A percentile compares a stretch with the other conserved stretches of the same genome.
phyloP scores from a whole-genome alignment of 1,140 invertebrate species.

The Andrena cerasifolii region DNA sequence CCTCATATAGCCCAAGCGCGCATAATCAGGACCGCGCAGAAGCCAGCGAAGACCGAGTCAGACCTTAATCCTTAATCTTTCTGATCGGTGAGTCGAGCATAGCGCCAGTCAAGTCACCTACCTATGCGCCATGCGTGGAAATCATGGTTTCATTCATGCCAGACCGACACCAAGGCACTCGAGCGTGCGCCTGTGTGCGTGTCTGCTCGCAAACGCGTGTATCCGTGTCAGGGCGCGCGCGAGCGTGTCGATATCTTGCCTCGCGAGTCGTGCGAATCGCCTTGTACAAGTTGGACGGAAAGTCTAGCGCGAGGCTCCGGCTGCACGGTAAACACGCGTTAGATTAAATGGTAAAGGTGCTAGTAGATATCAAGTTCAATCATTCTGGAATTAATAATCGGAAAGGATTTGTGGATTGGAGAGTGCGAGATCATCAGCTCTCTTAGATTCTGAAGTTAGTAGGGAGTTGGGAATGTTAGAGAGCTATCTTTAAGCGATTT shows the following conservation, averaged over 20 bases:
- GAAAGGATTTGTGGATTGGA: too few relatives aligned
- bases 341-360: too few relatives aligned
- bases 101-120: constrained; percentile 48
- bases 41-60: not conserved
- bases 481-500: too few relatives aligned
- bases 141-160: constrained; percentile 78
- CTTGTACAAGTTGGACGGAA: constrained; percentile 21
- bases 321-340: too few relatives aligned
- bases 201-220: not conserved
- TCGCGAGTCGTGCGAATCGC: constrained; percentile 4
- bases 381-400: too few relatives aligned
- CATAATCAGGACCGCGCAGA: not conserved
- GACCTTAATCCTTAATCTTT: constrained; percentile 32
- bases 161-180: constrained; percentile 59
- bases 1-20: too few relatives aligned
- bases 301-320: not conserved
- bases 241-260: constrained; percentile 30
- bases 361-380: too few relatives aligned
- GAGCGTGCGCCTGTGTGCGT: constrained; percentile 5
- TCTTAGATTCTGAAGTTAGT: too few relatives aligned
- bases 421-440: too few relatives aligned
- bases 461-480: too few relatives aligned
- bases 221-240: constrained; percentile 16
- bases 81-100: constrained; percentile 24
- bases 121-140: constrained; percentile 73